phyloP scores from a whole-genome alignment of 2,797 vertebrate genomes.

The Pangasius macronema region DNA sequence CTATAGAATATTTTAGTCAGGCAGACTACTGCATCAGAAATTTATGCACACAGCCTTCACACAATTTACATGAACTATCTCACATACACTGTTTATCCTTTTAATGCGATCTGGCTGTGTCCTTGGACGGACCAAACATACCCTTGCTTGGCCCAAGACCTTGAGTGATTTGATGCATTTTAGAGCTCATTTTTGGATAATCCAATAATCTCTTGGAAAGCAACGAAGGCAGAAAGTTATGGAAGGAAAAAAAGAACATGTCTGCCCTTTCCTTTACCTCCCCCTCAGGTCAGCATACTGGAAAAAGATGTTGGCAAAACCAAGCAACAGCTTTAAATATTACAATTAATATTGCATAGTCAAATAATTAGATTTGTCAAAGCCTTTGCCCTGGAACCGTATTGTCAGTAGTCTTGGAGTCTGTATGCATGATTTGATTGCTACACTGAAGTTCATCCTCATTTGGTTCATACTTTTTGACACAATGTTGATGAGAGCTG shows the following conservation, averaged over 20 bases:
- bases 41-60: not conserved
- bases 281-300: not conserved
- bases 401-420: not conserved
- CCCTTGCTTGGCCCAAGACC: slow-evolving; percentile 14
- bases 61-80: not conserved
- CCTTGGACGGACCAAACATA: slow-evolving; percentile 25
- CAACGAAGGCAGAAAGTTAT: slow-evolving; percentile 15
- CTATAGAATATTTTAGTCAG: not conserved
- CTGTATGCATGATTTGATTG: not conserved
- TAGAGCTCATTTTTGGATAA: slow-evolving; percentile 31
- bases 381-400: no score
- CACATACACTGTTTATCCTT: not conserved
- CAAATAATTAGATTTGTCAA: not conserved
- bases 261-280: not conserved
- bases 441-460: not conserved
- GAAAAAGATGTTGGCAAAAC: not conserved
- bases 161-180: slow-evolving; percentile 20
- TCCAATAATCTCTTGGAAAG: slow-evolving; percentile 23
- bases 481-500: slow-evolving; percentile 31
- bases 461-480: slow-evolving; percentile 50
- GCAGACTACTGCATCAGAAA: not conserved
- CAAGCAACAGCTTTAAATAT: not conserved
- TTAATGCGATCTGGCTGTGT: not conserved
- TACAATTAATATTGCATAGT: not conserved
- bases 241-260: not conserved